Conservation (phyloP, 2,888 invertebrate species). For the Furcula furcula region DNA sequence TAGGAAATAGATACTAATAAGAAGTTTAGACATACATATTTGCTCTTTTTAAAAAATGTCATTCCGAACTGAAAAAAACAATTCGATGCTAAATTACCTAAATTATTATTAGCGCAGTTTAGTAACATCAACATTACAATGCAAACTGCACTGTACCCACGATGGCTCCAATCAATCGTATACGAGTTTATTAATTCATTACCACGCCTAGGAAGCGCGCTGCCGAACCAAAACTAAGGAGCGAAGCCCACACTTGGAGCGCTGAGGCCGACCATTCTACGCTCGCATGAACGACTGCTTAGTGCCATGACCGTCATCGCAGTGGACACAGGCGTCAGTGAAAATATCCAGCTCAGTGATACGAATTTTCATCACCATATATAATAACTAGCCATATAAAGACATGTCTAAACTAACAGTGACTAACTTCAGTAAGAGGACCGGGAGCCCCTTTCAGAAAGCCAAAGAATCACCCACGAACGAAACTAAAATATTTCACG, state of each 20-base stretch:
- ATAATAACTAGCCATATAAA: constrained; percentile 25
- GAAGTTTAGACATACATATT: too few relatives aligned
- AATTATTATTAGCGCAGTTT: constrained; percentile 18
- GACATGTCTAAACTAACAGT: constrained; percentile 66
- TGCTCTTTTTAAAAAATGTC: too few relatives aligned
- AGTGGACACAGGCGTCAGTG: constrained; percentile 50
- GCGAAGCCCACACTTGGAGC: constrained; percentile 74
- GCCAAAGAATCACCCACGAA: constrained; percentile 20
- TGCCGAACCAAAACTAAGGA: constrained; percentile 72
- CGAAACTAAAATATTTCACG: constrained; percentile 42
- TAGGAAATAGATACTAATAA: too few relatives aligned
- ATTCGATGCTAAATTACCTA: too few relatives aligned
- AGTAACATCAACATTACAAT: constrained; percentile 50
- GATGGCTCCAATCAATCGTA: constrained; percentile 35
- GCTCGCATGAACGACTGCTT: constrained; percentile 52
- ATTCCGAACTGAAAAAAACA: too few relatives aligned
- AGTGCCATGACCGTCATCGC: constrained; percentile 61
- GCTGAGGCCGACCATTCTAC: constrained; percentile 56
- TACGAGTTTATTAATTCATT: constrained; percentile 71
- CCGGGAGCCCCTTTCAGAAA: constrained; percentile 46
- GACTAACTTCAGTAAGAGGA: constrained; percentile 60
- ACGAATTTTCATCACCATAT: constrained; percentile 45
- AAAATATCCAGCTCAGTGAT: constrained; percentile 52
- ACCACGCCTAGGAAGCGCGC: constrained; percentile 73
- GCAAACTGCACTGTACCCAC: constrained; percentile 68